Conservation (phyloP, 2,113 vertebrate species). For the Notechis scutatus region DNA sequence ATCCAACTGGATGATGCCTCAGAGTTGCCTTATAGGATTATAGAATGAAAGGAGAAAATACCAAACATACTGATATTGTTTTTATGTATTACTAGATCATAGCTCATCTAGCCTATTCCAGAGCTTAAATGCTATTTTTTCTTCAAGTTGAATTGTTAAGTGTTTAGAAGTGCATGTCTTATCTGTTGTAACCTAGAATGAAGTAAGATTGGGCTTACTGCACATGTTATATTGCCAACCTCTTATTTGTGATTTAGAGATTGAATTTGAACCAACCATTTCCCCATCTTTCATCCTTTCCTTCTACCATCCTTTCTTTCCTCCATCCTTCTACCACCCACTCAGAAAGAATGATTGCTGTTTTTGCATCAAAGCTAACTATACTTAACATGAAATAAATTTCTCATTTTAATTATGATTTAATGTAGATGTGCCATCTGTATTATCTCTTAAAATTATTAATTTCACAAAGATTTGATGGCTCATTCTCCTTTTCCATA, state of each 20-base stretch:
- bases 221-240: not conserved
- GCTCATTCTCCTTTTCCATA: not conserved
- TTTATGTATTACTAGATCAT: not conserved
- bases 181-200: not conserved
- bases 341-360: not conserved
- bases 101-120: not conserved
- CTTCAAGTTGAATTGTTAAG: not conserved
- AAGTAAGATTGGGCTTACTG: not conserved
- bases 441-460: not conserved
- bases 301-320: not conserved
- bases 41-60: not conserved
- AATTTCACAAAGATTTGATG: not conserved
- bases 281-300: not conserved
- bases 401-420: not conserved
- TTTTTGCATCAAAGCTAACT: not conserved
- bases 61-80: not conserved
- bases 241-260: not conserved
- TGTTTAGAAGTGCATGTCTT: not conserved
- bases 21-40: not conserved
- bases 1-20: not conserved
- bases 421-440: not conserved
- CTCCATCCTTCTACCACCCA: not conserved
- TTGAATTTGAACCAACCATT: not conserved
- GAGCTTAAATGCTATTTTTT: not conserved
- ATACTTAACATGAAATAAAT: not conserved